Evolutionary conservation across 2,888 invertebrate genomes (phyloP), one percentile per base, ranked within the genome.

Genomic region (Crematogaster levior): DNA sequence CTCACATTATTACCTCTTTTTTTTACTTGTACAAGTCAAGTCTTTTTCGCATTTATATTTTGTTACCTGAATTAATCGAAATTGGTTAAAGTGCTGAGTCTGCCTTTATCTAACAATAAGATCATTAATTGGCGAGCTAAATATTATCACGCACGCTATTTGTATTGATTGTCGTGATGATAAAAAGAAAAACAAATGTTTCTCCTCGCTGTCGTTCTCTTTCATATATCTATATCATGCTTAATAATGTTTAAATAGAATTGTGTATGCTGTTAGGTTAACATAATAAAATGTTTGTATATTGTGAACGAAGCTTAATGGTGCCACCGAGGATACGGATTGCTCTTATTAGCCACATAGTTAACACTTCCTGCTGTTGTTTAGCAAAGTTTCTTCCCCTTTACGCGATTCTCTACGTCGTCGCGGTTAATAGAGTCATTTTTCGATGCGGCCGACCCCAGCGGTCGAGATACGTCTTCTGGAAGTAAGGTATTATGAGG

Each of bases 381-480:
- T 92, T 90, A 88, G 90, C 90, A 85, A 88, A 90, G 85, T 85
- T 94, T 93, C 93, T 93, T 85, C 85, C 89, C 90, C 88, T 86
- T 79, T 89, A 75, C 56, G 83, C 88, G 70, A 79, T 89, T 81
- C 84, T 66, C 66, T 65, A 82, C 84, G 85, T 77, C 85, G 85
- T 86, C 90, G 81, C 85, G 89, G 91, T 91, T 94, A 94, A 94
- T 94, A 92, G 94, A 94, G 93, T 94, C 93, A 94, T 94, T 94
- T 94, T 94, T 94, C 93, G 90, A 90, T 86, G 88, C 89, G 81
- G 84, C 86, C 82, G 84, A 82, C 86, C 85, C 84, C 81, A 30
- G 84, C 85, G 86, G 82, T 74, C 88, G 90, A 91, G 91, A 91
- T 82, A 86, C 90, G 89, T 91, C 92, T 91, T 91, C 90, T 88